These are phyloP conservation scores for Nannoperca obscura DNA, from an alignment of 2,797 vertebrate species.

Conservation along the genomic window DNA sequence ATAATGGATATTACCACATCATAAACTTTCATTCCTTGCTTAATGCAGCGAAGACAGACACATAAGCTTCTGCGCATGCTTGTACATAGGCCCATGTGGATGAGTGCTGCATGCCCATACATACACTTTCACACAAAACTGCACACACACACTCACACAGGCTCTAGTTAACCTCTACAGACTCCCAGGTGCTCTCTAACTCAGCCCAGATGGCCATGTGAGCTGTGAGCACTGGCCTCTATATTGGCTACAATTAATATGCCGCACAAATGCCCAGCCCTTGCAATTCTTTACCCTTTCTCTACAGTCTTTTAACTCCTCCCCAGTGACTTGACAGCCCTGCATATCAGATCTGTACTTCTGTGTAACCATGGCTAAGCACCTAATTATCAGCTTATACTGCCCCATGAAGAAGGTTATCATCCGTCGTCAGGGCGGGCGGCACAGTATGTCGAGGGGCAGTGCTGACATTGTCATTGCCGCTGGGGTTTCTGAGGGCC, in stretches of 20 bases:
- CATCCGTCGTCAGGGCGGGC: neutral
- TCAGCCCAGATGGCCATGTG: conserved; percentile 58
- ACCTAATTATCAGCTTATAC: conserved; percentile 67
- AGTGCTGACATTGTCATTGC: conserved; percentile 43
- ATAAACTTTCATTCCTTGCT: conserved; percentile 71
- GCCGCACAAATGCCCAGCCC: conserved; percentile 55
- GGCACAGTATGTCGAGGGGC: neutral
- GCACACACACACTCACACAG: conserved; percentile 6
- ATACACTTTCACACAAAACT: conserved; percentile 1
- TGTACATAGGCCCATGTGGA: neutral
- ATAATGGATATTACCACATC: conserved; percentile 67
- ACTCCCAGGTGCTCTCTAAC: conserved; percentile 49
- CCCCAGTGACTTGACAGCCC: conserved; percentile 46
- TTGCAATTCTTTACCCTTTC: conserved; percentile 61
- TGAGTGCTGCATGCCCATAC: neutral
- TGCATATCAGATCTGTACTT: conserved; percentile 51
- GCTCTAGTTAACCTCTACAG: conserved; percentile 61
- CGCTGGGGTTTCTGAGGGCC: conserved; percentile 42
- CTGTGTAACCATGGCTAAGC: conserved; percentile 49
- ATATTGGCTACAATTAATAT: conserved; percentile 57
- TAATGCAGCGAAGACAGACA: conserved; percentile 55
- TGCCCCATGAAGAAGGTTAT: conserved; percentile 54
- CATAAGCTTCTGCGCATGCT: conserved; percentile 37
- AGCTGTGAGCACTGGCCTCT: conserved; percentile 44
- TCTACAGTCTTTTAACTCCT: conserved; percentile 53